Evolutionary conservation across 2,797 vertebrate genomes (phyloP), one percentile per base, ranked within the genome.

Genomic region (Urosaurus nigricauda): DNA sequence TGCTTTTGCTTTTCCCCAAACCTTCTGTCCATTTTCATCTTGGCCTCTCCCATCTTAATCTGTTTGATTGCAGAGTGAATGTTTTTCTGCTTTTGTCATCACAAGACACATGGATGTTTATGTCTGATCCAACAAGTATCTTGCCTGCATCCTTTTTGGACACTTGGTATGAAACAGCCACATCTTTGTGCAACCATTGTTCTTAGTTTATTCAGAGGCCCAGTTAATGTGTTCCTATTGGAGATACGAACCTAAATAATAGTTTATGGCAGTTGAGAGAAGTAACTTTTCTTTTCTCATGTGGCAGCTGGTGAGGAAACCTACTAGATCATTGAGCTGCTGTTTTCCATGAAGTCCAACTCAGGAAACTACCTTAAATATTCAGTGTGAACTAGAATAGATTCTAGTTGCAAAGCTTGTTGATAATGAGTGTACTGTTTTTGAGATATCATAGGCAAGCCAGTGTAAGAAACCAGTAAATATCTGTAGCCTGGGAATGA

Each of bases 91-190:
- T 90, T 0, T 0, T 82, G 89, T 88, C 90, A 88, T 89, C 60
- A 43, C 35, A 87, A 65, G 21, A 2, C 85, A 79, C 19, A 65
- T 78, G 14, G 35, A 68, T 4, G 0, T 24, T 63, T 78, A 40
- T n/a, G 71, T 68, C 6, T 88, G 19, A 40, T 83, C 83, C 40
- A 79, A 40, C 63, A 56, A 83, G 32, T 5, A 21, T 37, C 43
- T 47, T 83, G 26, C 21, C 63, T 29, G n/a, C 63, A 17, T 4
- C 19, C 71, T 4, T 91, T 68, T 70, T 80, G 75, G 85, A 47
- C 91, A 89, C 89, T 87, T 84, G 91, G 92, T 93, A 95, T 93
- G 90, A 92, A 70, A 82, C 87, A 0, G 92, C 0, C 78, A 95
- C 91, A 92, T 84, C 91, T 90, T 85, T 5, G 88, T 91, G 88